Percentiles rank a stretch among this genome's conserved stretches.
phyloP scores from a whole-genome alignment of 2,797 vertebrate species.

The Anabas testudineus region DNA sequence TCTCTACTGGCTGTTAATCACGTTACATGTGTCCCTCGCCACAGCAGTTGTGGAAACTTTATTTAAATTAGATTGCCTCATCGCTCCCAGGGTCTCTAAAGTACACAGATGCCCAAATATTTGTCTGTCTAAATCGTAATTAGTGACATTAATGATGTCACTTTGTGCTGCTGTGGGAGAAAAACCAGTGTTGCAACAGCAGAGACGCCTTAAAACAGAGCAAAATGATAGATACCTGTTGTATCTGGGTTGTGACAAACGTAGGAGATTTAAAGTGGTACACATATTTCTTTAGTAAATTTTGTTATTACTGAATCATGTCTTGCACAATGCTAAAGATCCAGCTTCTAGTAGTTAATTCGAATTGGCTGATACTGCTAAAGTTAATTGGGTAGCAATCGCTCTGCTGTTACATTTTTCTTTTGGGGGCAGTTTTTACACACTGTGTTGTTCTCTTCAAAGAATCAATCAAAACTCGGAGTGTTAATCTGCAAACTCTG shows the following conservation, averaged over 20 bases:
- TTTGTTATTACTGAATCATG: background rate
- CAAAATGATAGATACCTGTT: background rate
- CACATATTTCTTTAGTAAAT: background rate
- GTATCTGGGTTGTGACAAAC: too few relatives aligned
- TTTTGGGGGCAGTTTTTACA: too few relatives aligned
- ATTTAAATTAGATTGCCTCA: slow-evolving; percentile 38
- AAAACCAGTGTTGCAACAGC: slow-evolving; percentile 11
- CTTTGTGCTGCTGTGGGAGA: slow-evolving; percentile 13
- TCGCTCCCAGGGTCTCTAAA: slow-evolving; percentile 24
- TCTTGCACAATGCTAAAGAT: background rate
- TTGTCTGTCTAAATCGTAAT: slow-evolving; percentile 29
- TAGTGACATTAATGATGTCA: slow-evolving; percentile 33
- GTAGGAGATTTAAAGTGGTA: too few relatives aligned
- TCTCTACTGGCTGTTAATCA: slow-evolving; percentile 25
- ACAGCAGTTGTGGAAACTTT: slow-evolving; percentile 21
- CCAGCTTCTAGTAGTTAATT: background rate
- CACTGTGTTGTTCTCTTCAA: background rate
- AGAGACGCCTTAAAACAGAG: slow-evolving; percentile 5
- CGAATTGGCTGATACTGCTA: background rate
- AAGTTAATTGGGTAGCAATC: too few relatives aligned
- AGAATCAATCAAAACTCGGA: background rate
- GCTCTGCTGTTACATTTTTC: too few relatives aligned
- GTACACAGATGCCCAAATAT: slow-evolving; percentile 32
- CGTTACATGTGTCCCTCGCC: slow-evolving; percentile 18
- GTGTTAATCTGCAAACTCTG: background rate